Conservation (phyloP, 2,888 invertebrate genomes). For the Piscicola geometra region DNA sequence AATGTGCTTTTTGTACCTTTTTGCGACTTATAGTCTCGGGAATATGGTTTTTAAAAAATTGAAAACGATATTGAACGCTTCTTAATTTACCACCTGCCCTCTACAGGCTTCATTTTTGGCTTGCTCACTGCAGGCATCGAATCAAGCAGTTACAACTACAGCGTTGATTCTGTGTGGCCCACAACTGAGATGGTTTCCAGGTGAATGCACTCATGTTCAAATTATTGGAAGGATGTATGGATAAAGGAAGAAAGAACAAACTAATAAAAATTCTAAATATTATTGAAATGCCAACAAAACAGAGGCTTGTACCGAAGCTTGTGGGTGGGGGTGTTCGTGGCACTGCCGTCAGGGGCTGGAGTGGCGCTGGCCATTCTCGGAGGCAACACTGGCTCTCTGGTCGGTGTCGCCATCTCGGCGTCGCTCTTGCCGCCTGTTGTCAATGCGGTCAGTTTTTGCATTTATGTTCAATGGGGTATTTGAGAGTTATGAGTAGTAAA, state of each 20-base stretch:
- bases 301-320: slow-evolving; percentile 65
- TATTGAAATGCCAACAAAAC: too few species aligned
- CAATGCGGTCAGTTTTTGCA: slow-evolving; percentile 67
- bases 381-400: slow-evolving; percentile 71
- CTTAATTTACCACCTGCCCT: too few species aligned
- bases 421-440: slow-evolving; percentile 75
- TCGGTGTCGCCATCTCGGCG: slow-evolving; percentile 77
- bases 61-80: too few species aligned
- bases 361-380: slow-evolving; percentile 73
- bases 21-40: too few species aligned
- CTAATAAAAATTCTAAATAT: too few species aligned
- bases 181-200: slow-evolving; percentile 45
- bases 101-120: slow-evolving; percentile 40
- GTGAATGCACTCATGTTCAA: too few species aligned
- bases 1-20: too few species aligned
- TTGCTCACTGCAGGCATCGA: slow-evolving; percentile 45
- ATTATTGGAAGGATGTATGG: neutral
- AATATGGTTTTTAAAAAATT: too few species aligned
- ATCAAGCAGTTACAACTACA: slow-evolving; percentile 47
- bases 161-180: slow-evolving; percentile 44
- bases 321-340: slow-evolving; percentile 70
- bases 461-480: too few species aligned
- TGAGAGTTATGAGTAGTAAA: too few species aligned
- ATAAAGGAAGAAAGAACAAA: neutral
- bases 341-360: slow-evolving; percentile 72